Base-by-base conservation (phyloP, 2,888 invertebrate genomes). In the Drosophila leonis region DNA sequence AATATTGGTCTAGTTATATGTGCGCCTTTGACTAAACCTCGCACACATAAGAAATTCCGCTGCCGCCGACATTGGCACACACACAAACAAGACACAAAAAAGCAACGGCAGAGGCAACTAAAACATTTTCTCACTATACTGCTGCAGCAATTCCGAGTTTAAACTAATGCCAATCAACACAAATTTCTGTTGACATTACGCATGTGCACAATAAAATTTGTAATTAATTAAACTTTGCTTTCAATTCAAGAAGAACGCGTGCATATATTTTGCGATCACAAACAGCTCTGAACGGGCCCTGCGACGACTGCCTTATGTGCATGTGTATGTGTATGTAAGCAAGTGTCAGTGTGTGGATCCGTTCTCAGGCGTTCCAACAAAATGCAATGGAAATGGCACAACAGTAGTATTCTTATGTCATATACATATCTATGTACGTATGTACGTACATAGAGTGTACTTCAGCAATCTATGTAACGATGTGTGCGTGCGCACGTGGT, bases 401-500 rank as follows among this genome's bases (percentile, higher is more conserved):
- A 60, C 54, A 52, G 65, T 59, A 62, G 29, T 56, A 20, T 37
- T 55, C 70, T 73, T 75, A 69, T 74, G 72, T 72, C 72, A 68
- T 49, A 33, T 37, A 57, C 39, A 33, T 64, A 51, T 12, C 6
- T 42, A 27, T 35, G 20, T 63, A 41, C 29, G 13, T 29, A 54
- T 24, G 27, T n/a, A 37, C 57, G 15, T 24, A 31, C 13, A 13
- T 15, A 12, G n/a, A 29, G n/a, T 29, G 15, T 20, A 24, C 24
- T 33, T 44, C 42, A 29, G 18, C 29, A 18, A 33, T 13, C 24
- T 54, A 15, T 41, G 31, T 62, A 35, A 29, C 35, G 13, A 15
- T 61, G 74, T 78, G 48, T 72, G 78, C 65, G 78, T 75, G 62
- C 72, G 75, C 75, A 78, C 73, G 75, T 78, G 78, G 35, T 35